Base-by-base conservation (phyloP, 2,888 invertebrate genomes). In the Sisyra nigra region DNA sequence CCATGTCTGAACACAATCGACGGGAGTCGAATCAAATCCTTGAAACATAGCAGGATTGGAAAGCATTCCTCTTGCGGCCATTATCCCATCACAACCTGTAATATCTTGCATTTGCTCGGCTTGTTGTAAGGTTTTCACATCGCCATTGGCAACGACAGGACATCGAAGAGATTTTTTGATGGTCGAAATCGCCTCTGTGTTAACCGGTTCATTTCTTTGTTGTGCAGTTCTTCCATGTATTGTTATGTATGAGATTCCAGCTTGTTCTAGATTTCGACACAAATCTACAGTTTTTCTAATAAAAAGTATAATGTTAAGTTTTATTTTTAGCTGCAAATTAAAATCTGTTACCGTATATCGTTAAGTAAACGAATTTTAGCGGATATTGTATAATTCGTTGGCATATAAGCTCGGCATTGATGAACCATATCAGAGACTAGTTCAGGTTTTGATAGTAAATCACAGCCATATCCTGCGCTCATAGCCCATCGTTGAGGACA, bases 401-500 rank as follows among this genome's bases (percentile, higher is more conserved):
- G 66, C 40, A 93, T 67, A 48, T 73, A 69, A 53, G 80, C 80
- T 53, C 79, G 72, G 11, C 91, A 76, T 53, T 80, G 79, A 52
- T 67, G 69, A 1, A 96, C 74, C 55, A 96, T 72, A 53, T 89
- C 87, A 49, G 76, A 73, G 4, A 97, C 74, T 8, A 80, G 54
- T 55, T 96, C 82, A 5, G 96, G 94, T 50, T 84, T 77, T 8
- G 74, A 74, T 14, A 96, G 62, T 49, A 96, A 62, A 46, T 80
- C 76, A 54, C 86, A 86, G 1, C 96, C 96, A 57, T 87, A 83
- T 3, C 91, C 91, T 57, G 88, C 85, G 50, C 82, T 75, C 62
- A 87, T 80, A 0, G 94, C 94, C 94, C 94, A 96, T 50, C 78
- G 69, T 62, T 97, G 97, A 1, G 97, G 97, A 54, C 97, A 97